These are phyloP conservation scores for Microtus oregoni DNA, from an alignment of 2,113 vertebrate species.

Conservation along the genomic window DNA sequence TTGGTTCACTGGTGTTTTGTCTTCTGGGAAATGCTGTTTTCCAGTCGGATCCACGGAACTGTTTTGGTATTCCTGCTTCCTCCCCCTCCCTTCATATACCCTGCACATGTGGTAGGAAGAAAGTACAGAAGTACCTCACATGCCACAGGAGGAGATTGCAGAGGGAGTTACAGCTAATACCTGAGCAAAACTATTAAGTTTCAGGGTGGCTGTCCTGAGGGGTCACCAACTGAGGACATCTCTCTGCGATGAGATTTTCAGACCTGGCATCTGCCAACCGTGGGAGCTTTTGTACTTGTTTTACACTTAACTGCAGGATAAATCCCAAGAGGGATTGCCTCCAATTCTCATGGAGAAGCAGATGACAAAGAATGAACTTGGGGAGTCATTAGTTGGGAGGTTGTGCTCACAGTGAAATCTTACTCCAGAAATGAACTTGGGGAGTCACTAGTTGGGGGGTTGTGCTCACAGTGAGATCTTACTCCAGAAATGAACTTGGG, in stretches of 20 bases:
- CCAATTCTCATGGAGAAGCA: slow-evolving; percentile 65
- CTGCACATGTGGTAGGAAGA: neutral
- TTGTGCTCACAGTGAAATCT: no score
- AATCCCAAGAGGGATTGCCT: slow-evolving; percentile 71
- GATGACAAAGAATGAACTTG: slow-evolving; percentile 18
- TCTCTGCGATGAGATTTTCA: slow-evolving; percentile 65
- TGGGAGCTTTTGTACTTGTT: slow-evolving; percentile 73
- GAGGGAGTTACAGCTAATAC: neutral
- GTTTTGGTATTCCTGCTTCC: neutral
- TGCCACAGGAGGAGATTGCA: slow-evolving; percentile 42
- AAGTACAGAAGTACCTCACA: slow-evolving; percentile 22
- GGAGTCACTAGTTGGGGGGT: no score
- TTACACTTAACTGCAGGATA: slow-evolving; percentile 67
- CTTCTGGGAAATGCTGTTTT: neutral
- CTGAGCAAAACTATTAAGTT: slow-evolving; percentile 57
- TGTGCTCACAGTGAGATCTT: neutral
- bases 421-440: no score
- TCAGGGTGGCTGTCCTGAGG: slow-evolving; percentile 15
- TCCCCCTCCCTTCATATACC: neutral
- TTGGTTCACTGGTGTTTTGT: neutral
- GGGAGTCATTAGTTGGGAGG: neutral
- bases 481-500: slow-evolving; percentile 28
- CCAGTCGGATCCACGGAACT: neutral
- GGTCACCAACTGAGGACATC: slow-evolving; percentile 26
- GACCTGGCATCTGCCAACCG: slow-evolving; percentile 63